Conservation (phyloP, 2,888 invertebrate genomes). For the Sisyra nigra region DNA sequence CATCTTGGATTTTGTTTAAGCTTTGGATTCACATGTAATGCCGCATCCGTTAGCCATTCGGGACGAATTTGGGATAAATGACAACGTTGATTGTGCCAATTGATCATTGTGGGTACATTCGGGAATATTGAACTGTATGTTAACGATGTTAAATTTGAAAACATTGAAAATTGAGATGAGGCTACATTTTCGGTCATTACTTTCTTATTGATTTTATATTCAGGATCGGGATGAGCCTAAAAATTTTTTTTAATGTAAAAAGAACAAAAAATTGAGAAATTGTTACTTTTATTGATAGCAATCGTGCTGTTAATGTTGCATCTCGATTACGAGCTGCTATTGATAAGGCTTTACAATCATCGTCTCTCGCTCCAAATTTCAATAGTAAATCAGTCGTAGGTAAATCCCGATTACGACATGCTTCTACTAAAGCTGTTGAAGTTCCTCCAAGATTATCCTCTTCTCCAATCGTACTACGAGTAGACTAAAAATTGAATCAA, state of each 20-base stretch:
- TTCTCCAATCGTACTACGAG: conserved; percentile 28
- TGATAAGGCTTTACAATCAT: conserved; percentile 64
- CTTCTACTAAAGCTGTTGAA: conserved; percentile 47
- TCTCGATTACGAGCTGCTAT: conserved; percentile 61
- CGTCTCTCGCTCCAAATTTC: conserved; percentile 72
- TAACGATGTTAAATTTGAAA: conserved; percentile 37
- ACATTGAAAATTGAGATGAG: conserved; percentile 32
- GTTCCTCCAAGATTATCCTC: conserved; percentile 26
- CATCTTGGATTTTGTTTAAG: conserved; percentile 51
- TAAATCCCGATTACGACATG: conserved; percentile 48
- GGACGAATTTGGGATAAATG: conserved; percentile 53
- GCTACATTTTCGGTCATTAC: conserved; percentile 51
- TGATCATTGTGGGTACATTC: conserved; percentile 69
- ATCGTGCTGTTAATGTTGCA: conserved; percentile 56
- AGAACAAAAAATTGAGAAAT: background rate
- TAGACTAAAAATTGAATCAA: conserved; percentile 12
- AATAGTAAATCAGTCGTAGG: conserved; percentile 63
- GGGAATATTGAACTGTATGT: conserved; percentile 72
- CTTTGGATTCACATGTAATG: conserved; percentile 69
- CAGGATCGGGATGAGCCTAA: conserved; percentile 75
- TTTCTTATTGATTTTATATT: conserved; percentile 83
- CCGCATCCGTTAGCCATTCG: conserved; percentile 73
- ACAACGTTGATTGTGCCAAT: conserved; percentile 77
- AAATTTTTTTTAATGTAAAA: conserved; percentile 12
- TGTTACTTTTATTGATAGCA: conserved; percentile 70